These are phyloP conservation scores for Macrobrachium rosenbergii DNA, from an alignment of 1,140 invertebrate genomes.

Conservation along the genomic window DNA sequence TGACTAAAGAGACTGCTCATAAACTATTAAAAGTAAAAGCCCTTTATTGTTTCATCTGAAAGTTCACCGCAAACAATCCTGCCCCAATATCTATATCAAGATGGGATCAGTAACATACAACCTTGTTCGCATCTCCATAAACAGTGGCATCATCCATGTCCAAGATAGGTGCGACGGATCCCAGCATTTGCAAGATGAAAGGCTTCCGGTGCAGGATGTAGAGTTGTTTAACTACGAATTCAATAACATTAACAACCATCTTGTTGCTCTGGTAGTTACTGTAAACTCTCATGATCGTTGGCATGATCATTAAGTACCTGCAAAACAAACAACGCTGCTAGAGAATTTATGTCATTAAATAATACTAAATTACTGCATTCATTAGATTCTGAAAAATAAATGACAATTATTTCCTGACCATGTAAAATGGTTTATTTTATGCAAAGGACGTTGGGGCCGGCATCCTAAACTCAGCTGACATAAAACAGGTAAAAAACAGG, in stretches of 20 bases:
- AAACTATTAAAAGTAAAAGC: not conserved
- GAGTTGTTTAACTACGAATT: conserved; percentile 98
- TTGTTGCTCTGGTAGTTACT: conserved; percentile 98
- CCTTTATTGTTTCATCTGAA: no score
- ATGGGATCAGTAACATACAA: conserved; percentile 67
- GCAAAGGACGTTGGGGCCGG: no score
- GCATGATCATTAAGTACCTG: conserved; percentile 97
- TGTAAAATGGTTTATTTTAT: no score
- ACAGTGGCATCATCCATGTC: conserved; percentile 91
- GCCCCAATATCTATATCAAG: not conserved
- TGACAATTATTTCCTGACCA: no score
- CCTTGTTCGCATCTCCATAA: conserved; percentile 91
- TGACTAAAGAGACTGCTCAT: no score
- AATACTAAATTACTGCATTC: no score
- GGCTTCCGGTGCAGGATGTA: conserved; percentile 98
- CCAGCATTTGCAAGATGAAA: conserved; percentile 99
- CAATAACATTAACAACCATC: conserved; percentile 93
- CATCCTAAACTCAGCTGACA: no score
- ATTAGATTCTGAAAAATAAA: no score
- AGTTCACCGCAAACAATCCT: not conserved
- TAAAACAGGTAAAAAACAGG: no score
- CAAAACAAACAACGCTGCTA: conserved; percentile 49
- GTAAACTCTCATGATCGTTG: conserved; percentile 95
- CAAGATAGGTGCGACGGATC: conserved; percentile 94
- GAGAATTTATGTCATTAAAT: not conserved